phyloP scores from a whole-genome alignment of 1,140 invertebrate species.

The Hylaeus anthracinus region DNA sequence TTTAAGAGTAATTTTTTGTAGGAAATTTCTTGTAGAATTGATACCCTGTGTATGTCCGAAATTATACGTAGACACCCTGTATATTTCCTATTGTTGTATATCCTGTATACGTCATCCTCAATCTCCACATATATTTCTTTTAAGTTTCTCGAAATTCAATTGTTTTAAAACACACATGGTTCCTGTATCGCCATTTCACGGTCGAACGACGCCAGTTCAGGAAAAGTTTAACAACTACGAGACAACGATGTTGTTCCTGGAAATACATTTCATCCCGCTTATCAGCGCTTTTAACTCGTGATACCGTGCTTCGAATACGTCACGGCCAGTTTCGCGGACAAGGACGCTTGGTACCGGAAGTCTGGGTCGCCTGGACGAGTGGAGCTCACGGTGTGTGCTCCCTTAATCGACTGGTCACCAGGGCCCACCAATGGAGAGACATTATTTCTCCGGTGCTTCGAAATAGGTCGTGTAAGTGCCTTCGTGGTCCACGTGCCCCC shows the following conservation, averaged over 20 bases:
- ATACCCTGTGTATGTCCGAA: too few species aligned
- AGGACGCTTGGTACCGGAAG: constrained; percentile 47
- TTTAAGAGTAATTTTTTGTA: too few species aligned
- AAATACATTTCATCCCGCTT: constrained; percentile 46
- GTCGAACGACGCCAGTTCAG: neutral
- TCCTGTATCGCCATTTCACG: neutral
- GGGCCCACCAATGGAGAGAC: constrained; percentile 71
- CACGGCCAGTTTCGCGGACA: constrained; percentile 37
- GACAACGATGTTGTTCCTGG: neutral
- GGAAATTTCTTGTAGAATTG: too few species aligned
- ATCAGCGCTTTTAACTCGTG: constrained; percentile 43
- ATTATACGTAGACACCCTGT: too few species aligned
- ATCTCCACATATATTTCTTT: constrained; percentile 8
- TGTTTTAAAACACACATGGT: constrained; percentile 14
- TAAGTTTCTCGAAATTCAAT: neutral
- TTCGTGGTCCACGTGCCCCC: constrained; percentile 61
- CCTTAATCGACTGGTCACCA: constrained; percentile 60
- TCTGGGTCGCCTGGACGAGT: constrained; percentile 31
- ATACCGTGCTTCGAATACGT: constrained; percentile 23
- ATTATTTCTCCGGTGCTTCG: constrained; percentile 66
- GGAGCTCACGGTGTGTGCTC: constrained; percentile 16
- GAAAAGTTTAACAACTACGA: neutral
- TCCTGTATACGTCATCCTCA: neutral
- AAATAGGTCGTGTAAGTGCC: constrained; percentile 67
- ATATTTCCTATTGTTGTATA: too few species aligned